phyloP scores from a whole-genome alignment of 1,140 invertebrate species.

The silkworm (Bombyx mori) region DNA sequence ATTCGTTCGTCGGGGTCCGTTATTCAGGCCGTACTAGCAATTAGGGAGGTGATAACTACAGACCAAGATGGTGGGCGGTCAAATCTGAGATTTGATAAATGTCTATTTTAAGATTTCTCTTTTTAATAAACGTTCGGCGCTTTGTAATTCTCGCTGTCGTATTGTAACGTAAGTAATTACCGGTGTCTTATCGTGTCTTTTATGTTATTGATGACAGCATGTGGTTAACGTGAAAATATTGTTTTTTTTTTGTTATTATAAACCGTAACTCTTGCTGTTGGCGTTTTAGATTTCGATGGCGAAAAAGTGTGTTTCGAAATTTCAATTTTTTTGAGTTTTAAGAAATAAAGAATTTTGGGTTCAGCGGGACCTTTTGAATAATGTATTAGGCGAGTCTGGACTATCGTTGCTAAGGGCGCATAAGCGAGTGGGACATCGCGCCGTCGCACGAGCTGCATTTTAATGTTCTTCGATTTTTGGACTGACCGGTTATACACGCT shows the following conservation, averaged over 20 bases:
- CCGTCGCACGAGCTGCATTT: slow-evolving; percentile 61
- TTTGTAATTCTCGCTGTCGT: neutral
- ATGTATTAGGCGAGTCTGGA: slow-evolving; percentile 46
- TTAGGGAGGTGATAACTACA: slow-evolving; percentile 38
- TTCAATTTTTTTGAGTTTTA: too few species aligned
- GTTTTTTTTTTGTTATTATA: too few species aligned
- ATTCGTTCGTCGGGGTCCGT: slow-evolving; percentile 34
- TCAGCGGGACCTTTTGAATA: slow-evolving; percentile 54
- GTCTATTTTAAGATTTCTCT: slow-evolving; percentile 12
- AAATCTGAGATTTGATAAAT: slow-evolving; percentile 31
- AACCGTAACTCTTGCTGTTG: too few species aligned
- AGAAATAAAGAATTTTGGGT: slow-evolving; percentile 40
- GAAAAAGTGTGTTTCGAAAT: too few species aligned
- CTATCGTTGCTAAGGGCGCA: slow-evolving; percentile 52
- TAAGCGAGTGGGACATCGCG: slow-evolving; percentile 18
- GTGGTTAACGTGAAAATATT: too few species aligned
- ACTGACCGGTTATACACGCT: too few species aligned
- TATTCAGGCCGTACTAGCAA: slow-evolving; percentile 28
- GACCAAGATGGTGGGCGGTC: slow-evolving; percentile 17
- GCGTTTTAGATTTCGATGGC: too few species aligned
- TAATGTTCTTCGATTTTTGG: slow-evolving; percentile 27
- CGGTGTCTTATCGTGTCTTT: too few species aligned
- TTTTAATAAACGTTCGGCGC: neutral
- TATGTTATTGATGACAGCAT: too few species aligned
- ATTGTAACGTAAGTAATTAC: neutral